Base-by-base conservation (phyloP, 2,888 invertebrate species). In the Drosophila putrida region DNA sequence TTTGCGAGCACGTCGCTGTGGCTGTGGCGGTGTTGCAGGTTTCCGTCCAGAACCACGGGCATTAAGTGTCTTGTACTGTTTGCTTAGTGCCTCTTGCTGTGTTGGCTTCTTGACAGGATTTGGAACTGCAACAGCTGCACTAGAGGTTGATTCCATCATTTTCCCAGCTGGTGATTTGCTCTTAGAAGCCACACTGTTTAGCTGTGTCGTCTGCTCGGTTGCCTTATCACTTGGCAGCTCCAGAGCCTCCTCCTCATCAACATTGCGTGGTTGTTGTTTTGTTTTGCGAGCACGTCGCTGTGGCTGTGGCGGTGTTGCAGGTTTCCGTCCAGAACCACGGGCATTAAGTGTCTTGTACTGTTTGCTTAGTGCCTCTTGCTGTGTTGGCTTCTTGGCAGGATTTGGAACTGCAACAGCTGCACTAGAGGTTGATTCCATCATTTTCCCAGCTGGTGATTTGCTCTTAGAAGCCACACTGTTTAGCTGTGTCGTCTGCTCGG, bases 221-320 rank as follows among this genome's bases (percentile, higher is more conserved):
- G 13, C 6, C 35, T 71, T 81, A 6, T 71, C 41, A 13, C 51
- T 71, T 27, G 66, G 61, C 43, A 82, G 41, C 55, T 80, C 83
- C 10, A 84, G 4, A 10, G 46, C 53, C 33, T 81, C 80, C 25
- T 85, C 87, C 2, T 84, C 87, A 43, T 82, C 80, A 41, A 75
- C 69, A 0, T 65, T 15, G 4, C 84, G 75, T 0, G 87, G 84
- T n/a, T 84, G 79, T 11, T 84, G 85, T 44, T 85, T 85, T 4
- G 85, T 84, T 38, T 87, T 91, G 13, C 90, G 88, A 0, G 92
- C 92, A 25, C 92, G 90, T 20, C 88, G 91, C 15, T 91, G 88
- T 6, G 70, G 25, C 11, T 53, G 43, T 2, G 75, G 55, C 13
- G 76, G 55, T 11, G 59, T 58, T 0, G 50, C 35, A 0, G 66